A percentile compares a stretch with the other conserved stretches of the same genome.
phyloP scores from a whole-genome alignment of 2,888 invertebrate species.

The Caenorhabditis uteleia region DNA sequence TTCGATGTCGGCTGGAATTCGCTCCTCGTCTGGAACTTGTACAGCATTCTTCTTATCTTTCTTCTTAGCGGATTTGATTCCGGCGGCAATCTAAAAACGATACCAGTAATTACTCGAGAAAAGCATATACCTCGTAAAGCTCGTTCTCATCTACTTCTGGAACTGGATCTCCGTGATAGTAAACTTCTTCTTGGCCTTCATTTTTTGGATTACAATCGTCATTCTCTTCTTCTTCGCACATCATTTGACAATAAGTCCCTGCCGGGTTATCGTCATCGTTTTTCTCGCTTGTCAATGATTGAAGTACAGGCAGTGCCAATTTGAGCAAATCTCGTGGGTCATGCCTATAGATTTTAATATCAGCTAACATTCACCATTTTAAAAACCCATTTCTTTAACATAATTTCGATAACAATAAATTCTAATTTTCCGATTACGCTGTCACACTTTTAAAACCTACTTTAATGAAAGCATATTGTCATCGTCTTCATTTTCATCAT shows the following conservation, averaged over 20 bases:
- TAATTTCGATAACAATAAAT: background rate
- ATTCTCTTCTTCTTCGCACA: slow-evolving; percentile 20
- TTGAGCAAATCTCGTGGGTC: slow-evolving; percentile 35
- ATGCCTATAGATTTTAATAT: background rate
- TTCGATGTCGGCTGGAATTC: slow-evolving; percentile 57
- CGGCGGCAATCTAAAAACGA: slow-evolving; percentile 54
- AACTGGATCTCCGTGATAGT: slow-evolving; percentile 68
- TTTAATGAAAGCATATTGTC: background rate
- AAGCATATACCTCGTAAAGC: slow-evolving; percentile 50
- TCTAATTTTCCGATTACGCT: background rate
- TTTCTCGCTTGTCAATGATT: slow-evolving; percentile 13
- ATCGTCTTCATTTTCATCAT: slow-evolving; percentile 3
- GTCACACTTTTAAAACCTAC: background rate
- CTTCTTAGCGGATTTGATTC: slow-evolving; percentile 48
- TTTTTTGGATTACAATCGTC: slow-evolving; percentile 22
- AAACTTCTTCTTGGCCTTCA: slow-evolving; percentile 47
- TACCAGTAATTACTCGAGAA: background rate
- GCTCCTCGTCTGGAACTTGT: slow-evolving; percentile 62
- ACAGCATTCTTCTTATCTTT: slow-evolving; percentile 51
- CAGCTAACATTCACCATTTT: background rate
- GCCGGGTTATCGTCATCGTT: background rate
- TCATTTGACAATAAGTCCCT: slow-evolving; percentile 5
- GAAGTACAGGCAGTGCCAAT: slow-evolving; percentile 28
- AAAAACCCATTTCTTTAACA: background rate
- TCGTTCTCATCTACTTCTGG: slow-evolving; percentile 65